Conservation (phyloP, 2,888 invertebrate species). For the Lasioglossum morio region DNA sequence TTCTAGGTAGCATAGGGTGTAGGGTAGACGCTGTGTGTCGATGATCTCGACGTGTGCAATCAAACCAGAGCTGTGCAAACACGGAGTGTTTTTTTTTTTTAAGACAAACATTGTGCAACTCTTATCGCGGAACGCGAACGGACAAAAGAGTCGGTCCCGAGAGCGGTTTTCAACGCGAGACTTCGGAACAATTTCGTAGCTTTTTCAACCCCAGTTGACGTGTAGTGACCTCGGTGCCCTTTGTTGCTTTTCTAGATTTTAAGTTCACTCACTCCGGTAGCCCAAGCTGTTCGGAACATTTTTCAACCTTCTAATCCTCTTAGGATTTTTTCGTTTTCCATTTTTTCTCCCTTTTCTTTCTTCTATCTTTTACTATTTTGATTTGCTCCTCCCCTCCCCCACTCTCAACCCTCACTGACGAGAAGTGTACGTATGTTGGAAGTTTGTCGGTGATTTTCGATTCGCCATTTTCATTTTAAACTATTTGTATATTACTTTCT, state of each 20-base stretch:
- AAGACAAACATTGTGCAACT: no score
- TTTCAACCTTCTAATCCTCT: not conserved
- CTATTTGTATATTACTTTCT: not conserved
- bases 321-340: not conserved
- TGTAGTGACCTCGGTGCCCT: no score
- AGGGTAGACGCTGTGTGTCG: conserved; percentile 20
- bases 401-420: not conserved
- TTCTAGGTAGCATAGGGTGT: conserved; percentile 46
- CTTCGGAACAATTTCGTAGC: conserved; percentile 9
- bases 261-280: not conserved
- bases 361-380: not conserved
- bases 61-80: not conserved
- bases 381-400: not conserved
- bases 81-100: not conserved
- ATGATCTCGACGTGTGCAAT: conserved; percentile 47
- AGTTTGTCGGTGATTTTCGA: not conserved
- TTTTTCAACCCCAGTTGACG: not conserved
- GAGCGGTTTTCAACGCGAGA: not conserved
- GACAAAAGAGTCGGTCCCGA: not conserved
- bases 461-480: not conserved
- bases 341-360: not conserved
- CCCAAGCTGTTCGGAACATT: not conserved
- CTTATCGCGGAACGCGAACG: not conserved
- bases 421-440: not conserved
- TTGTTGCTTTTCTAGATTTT: not conserved